Evolutionary conservation across 2,113 vertebrate species (phyloP), one percentile per base, ranked within the genome.

Genomic region (Suncus etruscus): DNA sequence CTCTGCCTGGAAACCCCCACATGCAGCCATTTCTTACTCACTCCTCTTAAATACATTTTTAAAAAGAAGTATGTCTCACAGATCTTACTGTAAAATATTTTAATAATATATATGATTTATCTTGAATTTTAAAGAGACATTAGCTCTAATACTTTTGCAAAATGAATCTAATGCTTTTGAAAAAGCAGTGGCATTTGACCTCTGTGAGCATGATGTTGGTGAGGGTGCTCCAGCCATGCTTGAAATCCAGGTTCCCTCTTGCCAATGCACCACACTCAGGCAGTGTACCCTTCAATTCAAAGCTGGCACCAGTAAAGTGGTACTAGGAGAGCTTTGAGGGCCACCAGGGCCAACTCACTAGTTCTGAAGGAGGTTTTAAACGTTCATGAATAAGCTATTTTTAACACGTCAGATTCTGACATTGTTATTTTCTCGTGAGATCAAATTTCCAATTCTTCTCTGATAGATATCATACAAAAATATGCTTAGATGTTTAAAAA

Each of bases 351-450:
- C 12, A 58, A 20, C 14, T 54, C 4, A 54, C 11, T 54, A 54
- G 51, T 54, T 6, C 9, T 58, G 54, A 58, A 18, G 54, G 20
- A 58, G 16, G 54, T 54, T 76, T 82, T 24, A 27, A 11, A n/a
- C n/a, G n/a, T 58, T 9, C 54, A 58, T 18, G 4, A 58, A 58
- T 58, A 58, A 20, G 54, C 20, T 58, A 61, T 61, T 61, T 20
- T 61, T 61, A 61, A 61, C 58, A 61, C 4, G 18, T 61, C 5
- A 61, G 22, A 27, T 20, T 31, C 72, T 66, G 50, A 1, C 0
- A 51, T 90, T 76, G 32, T 81, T 81, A 69, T 89, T 94, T 94
- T 76, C 22, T 76, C 39, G 73, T 73, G 18, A 81, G 11, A 0
- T 93, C 39, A 31, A 45, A 86, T 93, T 86, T 85, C n/a, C 29